These are phyloP conservation scores for Thymallus thymallus DNA, from an alignment of 2,113 vertebrate species.

Conservation along the genomic window DNA sequence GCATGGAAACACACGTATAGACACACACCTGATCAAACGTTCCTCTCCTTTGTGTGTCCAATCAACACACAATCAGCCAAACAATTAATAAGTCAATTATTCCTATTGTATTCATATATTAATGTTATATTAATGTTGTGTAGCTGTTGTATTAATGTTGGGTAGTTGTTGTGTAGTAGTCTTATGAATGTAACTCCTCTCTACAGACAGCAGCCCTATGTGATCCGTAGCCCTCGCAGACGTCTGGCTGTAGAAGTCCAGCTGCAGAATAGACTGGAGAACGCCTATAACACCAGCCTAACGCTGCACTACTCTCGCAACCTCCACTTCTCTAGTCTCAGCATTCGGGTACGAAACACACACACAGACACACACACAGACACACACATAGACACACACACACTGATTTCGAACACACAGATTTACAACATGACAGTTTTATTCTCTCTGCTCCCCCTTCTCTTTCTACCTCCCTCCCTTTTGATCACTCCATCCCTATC, in stretches of 20 bases:
- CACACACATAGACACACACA: background rate
- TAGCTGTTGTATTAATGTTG: background rate
- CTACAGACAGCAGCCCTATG: constrained; percentile 80
- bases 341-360: constrained; percentile 73
- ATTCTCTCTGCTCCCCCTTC: background rate
- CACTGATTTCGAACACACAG: background rate
- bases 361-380: constrained; percentile 3
- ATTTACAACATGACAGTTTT: background rate
- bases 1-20: too few relatives aligned
- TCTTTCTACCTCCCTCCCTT: background rate
- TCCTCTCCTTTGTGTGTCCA: background rate
- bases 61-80: background rate
- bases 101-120: background rate
- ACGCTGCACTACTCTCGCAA: constrained; percentile 84
- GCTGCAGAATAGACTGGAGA: constrained; percentile 87
- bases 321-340: constrained; percentile 89
- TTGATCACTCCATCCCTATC: constrained; percentile 2
- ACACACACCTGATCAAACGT: background rate
- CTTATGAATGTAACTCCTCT: constrained; percentile 10
- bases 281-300: constrained; percentile 91
- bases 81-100: background rate
- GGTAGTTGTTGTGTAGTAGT: background rate
- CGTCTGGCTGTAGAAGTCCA: constrained; percentile 78
- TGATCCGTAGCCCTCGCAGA: constrained; percentile 78
- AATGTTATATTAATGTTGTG: background rate